Evolutionary conservation across 2,797 vertebrate genomes (phyloP).

Genomic region (Pipistrellus nathusii): DNA sequence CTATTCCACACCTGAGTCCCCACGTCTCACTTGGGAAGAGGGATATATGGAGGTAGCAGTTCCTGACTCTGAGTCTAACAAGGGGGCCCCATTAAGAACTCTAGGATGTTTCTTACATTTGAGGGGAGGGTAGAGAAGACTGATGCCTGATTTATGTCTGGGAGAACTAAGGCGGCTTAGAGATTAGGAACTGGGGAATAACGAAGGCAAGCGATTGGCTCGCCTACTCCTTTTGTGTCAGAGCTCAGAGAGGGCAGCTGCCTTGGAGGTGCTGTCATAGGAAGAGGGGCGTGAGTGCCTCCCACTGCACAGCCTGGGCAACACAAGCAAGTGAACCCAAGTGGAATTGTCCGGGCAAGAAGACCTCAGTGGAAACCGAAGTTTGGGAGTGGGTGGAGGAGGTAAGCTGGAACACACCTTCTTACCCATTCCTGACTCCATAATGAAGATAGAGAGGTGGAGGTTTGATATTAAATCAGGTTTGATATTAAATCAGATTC

Average conservation of each 20-base stretch:
- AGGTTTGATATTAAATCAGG: not conserved
- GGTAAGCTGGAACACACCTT: not conserved
- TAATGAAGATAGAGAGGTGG: not conserved
- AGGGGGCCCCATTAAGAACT: not conserved
- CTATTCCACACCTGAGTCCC: not conserved
- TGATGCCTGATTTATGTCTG: not conserved
- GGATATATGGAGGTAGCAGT: not conserved
- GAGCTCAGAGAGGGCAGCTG: not conserved
- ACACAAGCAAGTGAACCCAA: not conserved
- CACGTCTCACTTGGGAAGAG: not conserved
- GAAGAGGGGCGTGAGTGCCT: not conserved
- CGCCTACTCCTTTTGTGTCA: not conserved
- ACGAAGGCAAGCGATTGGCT: not conserved
- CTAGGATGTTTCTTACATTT: not conserved
- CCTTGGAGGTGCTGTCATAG: not conserved
- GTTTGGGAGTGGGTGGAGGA: not conserved
- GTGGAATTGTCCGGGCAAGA: not conserved
- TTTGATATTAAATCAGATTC: not conserved
- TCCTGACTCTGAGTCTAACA: not conserved
- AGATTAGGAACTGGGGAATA: not conserved
- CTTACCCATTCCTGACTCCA: not conserved
- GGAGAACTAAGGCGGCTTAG: not conserved
- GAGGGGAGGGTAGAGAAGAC: not conserved
- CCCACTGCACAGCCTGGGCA: not conserved
- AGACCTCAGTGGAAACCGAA: not conserved